Evolutionary conservation across 2,888 invertebrate genomes (phyloP), one percentile per base, ranked within the genome.

Genomic region (Amphipoea lucens): DNA sequence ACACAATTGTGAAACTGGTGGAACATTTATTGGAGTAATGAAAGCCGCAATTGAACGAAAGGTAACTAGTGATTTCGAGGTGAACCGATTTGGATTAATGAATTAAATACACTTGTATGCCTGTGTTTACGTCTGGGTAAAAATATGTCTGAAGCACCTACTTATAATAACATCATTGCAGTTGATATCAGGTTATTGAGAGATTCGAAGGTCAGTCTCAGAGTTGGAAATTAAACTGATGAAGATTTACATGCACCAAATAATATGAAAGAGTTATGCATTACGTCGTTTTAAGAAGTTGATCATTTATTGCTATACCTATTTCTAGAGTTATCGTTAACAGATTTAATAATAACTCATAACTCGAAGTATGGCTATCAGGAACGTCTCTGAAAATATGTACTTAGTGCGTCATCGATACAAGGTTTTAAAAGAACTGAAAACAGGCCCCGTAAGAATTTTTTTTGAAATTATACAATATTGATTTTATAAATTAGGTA

Each of bases 1-100:
- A n/a, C n/a, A n/a, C n/a, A 83, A 73, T 60, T n/a, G 20, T 51
- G 63, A 62, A 36, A 14, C 5, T 63, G 11, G 36, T n/a, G 4
- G 77, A 29, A 71, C 29, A 77, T 45, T 60, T 48, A 42, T 72
- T 78, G 36, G 74, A 45, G 14, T 60, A 77, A 77, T 79, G 14
- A 54, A 81, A 77, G 71, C 82, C 74, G 81, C 84, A 82, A 88
- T 86, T 78, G 76, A 73, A 83, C 82, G 66, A 81, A 84, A 85
- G 78, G 84, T 85, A 89, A 89, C 87, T 88, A 87, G 87, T 90
- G 87, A 89, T 90, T 91, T 90, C 57, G 84, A 88, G 81, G 82
- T 81, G 82, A 84, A 89, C 82, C 85, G 87, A 90, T 91, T 88
- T 79, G 84, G 82, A 91, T 88, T 88, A 90, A 91, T 90, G 87